phyloP scores from a whole-genome alignment of 2,888 invertebrate species.

The Bombyx huttoni region DNA sequence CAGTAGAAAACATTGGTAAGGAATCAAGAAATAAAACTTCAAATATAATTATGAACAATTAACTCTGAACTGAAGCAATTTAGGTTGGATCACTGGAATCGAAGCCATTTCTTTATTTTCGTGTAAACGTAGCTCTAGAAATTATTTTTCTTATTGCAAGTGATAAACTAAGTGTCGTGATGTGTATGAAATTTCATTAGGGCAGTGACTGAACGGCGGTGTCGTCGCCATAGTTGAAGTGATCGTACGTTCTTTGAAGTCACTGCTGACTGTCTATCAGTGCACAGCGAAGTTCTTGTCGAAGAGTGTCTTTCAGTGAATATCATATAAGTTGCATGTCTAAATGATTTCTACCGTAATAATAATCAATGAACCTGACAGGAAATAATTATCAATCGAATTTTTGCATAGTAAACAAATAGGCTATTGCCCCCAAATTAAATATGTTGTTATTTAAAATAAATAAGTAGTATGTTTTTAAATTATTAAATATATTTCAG shows the following conservation, averaged over 20 bases:
- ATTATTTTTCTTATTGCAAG: conserved; percentile 22
- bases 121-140: conserved; percentile 34
- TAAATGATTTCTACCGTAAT: neutral
- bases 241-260: conserved; percentile 48
- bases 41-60: conserved; percentile 20
- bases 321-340: neutral
- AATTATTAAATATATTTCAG: no score
- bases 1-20: conserved; percentile 61
- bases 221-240: conserved; percentile 59
- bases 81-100: conserved; percentile 62
- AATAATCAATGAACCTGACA: neutral
- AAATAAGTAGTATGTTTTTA: no score
- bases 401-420: neutral
- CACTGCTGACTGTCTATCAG: conserved; percentile 27
- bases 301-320: neutral
- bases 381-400: neutral
- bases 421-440: neutral
- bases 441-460: no score
- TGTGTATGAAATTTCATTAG: conserved; percentile 17
- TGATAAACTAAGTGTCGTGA: conserved; percentile 15
- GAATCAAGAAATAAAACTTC: conserved; percentile 19
- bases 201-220: conserved; percentile 26
- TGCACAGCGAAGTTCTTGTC: conserved; percentile 1
- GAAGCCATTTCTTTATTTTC: conserved; percentile 62
- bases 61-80: conserved; percentile 32